Conservation (phyloP, 2,797 vertebrate genomes). For the Menidia menidia region DNA sequence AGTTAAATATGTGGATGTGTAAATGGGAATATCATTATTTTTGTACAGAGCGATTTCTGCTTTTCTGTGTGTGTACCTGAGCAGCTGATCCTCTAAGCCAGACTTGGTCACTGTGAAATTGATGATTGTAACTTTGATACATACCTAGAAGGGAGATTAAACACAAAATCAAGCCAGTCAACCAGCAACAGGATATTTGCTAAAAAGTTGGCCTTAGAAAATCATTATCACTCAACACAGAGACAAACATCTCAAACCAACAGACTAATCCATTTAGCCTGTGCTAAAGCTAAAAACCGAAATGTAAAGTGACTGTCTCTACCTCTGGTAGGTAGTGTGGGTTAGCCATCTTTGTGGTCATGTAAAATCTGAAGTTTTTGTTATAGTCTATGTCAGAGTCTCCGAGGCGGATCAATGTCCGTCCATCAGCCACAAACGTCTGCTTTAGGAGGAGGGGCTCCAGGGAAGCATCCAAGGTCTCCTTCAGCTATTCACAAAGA, state of each 20-base stretch:
- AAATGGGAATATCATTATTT: conserved; percentile 1
- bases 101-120: conserved; percentile 92
- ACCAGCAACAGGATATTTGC: background rate
- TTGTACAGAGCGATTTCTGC: no score
- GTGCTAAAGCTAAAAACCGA: background rate
- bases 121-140: conserved; percentile 93
- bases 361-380: conserved; percentile 90
- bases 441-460: conserved; percentile 90
- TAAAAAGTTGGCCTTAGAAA: background rate
- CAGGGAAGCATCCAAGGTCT: conserved; percentile 87
- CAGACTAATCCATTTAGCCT: background rate
- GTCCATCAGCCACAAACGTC: conserved; percentile 86
- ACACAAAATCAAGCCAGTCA: background rate
- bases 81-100: conserved; percentile 89
- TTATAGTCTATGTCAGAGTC: conserved; percentile 91
- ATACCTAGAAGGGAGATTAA: conserved; percentile 81
- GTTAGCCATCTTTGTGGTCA: conserved; percentile 93
- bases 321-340: conserved; percentile 93
- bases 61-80: conserved; percentile 78
- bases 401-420: conserved; percentile 88
- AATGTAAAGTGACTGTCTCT: conserved; percentile 1
- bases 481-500: conserved; percentile 81
- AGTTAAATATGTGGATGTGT: background rate
- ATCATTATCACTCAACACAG: background rate
- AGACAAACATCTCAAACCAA: background rate